Evolutionary conservation across 2,888 invertebrate genomes (phyloP).

Genomic region (Patella ulyssiponensis): DNA sequence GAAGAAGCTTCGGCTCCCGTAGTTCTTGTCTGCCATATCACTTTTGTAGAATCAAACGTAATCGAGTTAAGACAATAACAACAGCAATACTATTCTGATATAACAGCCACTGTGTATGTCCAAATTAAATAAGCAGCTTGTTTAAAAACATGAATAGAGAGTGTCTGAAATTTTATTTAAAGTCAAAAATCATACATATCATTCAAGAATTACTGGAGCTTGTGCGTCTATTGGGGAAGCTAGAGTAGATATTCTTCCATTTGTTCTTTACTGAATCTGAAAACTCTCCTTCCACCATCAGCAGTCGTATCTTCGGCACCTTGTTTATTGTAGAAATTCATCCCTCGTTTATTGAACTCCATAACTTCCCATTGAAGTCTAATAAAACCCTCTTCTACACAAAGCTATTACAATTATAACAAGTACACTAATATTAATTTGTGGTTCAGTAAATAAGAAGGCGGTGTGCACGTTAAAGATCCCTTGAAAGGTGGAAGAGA

Average conservation of each 20-base stretch:
- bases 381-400: conserved; percentile 73
- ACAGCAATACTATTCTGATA: too few species aligned
- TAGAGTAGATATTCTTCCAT: background rate
- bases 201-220: background rate
- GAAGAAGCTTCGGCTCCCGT: too few species aligned
- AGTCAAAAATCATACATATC: too few species aligned
- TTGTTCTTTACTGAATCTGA: background rate
- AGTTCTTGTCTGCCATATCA: too few species aligned
- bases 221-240: background rate
- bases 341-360: conserved; percentile 85
- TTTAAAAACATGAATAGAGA: too few species aligned
- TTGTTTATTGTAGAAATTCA: conserved; percentile 81
- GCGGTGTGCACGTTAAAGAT: too few species aligned
- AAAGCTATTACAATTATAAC: conserved; percentile 46
- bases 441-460: background rate
- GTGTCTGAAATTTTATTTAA: too few species aligned
- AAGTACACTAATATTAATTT: background rate
- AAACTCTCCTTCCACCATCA: conserved; percentile 78
- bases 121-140: too few species aligned
- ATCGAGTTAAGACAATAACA: too few species aligned
- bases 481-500: too few species aligned
- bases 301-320: conserved; percentile 79
- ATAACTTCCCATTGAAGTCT: conserved; percentile 86
- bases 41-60: too few species aligned
- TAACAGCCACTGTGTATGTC: too few species aligned